phyloP scores from a whole-genome alignment of 2,113 vertebrate genomes.

The Eulemur macaco region DNA sequence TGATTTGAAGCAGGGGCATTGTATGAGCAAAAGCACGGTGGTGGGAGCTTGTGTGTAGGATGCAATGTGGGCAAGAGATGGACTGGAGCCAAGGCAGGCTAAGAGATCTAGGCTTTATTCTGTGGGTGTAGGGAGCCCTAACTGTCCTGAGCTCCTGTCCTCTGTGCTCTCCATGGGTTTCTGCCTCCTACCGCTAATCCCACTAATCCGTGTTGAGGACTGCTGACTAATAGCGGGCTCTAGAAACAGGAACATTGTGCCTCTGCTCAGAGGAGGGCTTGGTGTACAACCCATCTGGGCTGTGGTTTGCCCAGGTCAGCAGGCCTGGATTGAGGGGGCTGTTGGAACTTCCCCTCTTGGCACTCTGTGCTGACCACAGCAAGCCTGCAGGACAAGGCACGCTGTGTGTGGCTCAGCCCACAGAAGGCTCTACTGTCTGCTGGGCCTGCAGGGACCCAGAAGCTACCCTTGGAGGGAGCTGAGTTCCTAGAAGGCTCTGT shows the following conservation, averaged over 20 bases:
- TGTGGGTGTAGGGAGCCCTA: too few relatives aligned
- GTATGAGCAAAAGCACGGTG: not conserved
- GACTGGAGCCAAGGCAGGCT: not conserved
- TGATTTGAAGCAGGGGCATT: not conserved
- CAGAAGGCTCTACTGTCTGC: not conserved
- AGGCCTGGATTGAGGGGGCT: not conserved
- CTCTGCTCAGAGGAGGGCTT: not conserved
- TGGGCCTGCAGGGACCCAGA: not conserved
- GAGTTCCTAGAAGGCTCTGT: not conserved
- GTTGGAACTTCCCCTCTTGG: conserved; percentile 26
- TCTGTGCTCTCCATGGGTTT: not conserved
- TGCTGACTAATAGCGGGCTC: conserved; percentile 22
- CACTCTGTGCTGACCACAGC: conserved; percentile 51
- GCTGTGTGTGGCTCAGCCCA: not conserved
- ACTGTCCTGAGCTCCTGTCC: not conserved
- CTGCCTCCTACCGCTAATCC: not conserved
- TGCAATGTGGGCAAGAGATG: too few relatives aligned
- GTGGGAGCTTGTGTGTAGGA: not conserved
- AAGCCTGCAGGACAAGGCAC: not conserved
- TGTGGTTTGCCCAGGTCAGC: conserved; percentile 72
- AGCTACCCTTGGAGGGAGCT: not conserved
- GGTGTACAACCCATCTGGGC: conserved; percentile 21
- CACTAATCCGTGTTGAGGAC: conserved; percentile 1
- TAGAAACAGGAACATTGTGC: conserved; percentile 42
- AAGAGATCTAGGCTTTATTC: not conserved